These are phyloP conservation scores for Dermatemys mawii DNA, from an alignment of 2,113 vertebrate species.

Conservation along the genomic window DNA sequence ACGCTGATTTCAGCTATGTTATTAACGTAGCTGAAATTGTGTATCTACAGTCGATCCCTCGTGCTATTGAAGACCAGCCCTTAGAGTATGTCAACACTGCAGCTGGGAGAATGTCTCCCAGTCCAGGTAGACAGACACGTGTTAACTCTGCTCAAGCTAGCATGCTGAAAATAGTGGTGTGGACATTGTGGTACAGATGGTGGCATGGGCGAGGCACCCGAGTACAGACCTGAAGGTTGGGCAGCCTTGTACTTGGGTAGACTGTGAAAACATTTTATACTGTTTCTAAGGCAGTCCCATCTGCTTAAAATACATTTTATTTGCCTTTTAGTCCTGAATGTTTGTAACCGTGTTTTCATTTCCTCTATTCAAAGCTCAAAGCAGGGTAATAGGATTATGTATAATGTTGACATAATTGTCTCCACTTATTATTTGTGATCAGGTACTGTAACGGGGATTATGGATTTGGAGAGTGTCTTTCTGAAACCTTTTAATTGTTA, in stretches of 20 bases:
- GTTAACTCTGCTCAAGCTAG: background rate
- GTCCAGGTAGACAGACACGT: background rate
- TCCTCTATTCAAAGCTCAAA: background rate
- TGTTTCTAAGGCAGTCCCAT: rapidly evolving
- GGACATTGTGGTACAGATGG: background rate
- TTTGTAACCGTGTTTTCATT: background rate
- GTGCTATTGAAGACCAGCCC: too few relatives aligned
- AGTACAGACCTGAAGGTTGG: background rate
- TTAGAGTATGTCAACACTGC: background rate
- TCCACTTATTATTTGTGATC: background rate
- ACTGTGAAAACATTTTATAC: background rate
- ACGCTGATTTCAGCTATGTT: too few relatives aligned
- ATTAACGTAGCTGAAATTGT: too few relatives aligned
- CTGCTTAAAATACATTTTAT: background rate
- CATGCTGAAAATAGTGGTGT: background rate
- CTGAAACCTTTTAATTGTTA: background rate
- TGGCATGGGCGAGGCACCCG: background rate
- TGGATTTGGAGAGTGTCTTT: background rate
- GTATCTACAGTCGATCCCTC: too few relatives aligned
- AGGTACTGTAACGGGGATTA: background rate
- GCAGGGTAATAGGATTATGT: background rate
- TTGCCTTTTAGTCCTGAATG: rapidly evolving
- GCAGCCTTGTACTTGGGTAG: background rate
- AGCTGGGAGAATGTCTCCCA: background rate
- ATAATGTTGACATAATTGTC: background rate